Base-by-base conservation (phyloP, 2,113 vertebrate genomes). In the Vicugna pacos region DNA sequence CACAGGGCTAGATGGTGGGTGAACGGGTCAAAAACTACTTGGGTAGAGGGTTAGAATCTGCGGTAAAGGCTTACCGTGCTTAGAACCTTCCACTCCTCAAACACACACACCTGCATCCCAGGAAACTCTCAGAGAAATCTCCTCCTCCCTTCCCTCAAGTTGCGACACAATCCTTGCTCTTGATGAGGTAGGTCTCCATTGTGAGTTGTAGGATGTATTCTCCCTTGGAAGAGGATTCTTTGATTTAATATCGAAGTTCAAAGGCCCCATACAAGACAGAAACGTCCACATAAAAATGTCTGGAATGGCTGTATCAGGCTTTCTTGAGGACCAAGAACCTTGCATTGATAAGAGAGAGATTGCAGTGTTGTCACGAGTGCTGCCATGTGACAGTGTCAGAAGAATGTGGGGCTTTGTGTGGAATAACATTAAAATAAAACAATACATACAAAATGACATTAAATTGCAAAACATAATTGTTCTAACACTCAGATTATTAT, bases 251-350 rank as follows among this genome's bases (percentile, higher is more conserved):
- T 96, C 96, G 95, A 98, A 98, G 96, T 38, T 75, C 60, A n/a
- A 86, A 38, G 4, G 30, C 83, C 76, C 96, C 90, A 84, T 96
- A 94, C 89, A 97, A 95, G 88, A 98, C 0, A 97, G 85, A 93
- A 97, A 97, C 91, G 76, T 83, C 77, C 22, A 14, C 70, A 56
- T n/a, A 50, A 95, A 90, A 97, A 97, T 95, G 92, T 95, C 93
- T 96, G 97, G 98, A 98, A 98, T 98, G 97, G 73, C 7, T 89
- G 13, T 98, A 96, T 97, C 98, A 91, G 96, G 67, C 92, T 91
- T 93, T 97, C 93, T 98, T 96, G 95, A 11, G 97, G 93, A 76
- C 82, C 24, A 72, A 58, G 58, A 89, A 81, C 85, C 62, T 90
- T 58, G 4, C 7, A 13, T 64, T 72, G 98, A 98, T 98, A 98